These are phyloP conservation scores for Phyllotis vaccarum DNA, from an alignment of 2,797 vertebrate species.

Conservation along the genomic window DNA sequence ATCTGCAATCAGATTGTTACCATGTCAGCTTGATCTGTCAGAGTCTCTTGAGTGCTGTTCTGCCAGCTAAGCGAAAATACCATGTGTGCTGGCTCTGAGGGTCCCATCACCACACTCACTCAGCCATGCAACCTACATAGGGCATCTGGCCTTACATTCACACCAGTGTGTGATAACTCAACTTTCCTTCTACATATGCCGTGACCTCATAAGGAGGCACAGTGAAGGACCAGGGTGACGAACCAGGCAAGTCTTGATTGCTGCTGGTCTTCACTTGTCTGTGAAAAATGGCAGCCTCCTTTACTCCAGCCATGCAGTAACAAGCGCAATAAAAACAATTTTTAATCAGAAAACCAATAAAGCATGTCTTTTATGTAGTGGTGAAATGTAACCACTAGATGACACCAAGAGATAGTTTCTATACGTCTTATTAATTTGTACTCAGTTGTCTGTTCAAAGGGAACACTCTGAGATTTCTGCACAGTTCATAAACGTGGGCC, in stretches of 20 bases:
- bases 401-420: slow-evolving; percentile 96
- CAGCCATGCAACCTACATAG: slow-evolving; percentile 88
- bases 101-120: slow-evolving; percentile 88
- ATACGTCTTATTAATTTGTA: slow-evolving; percentile 87
- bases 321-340: slow-evolving; percentile 68
- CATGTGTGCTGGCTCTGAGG: slow-evolving; percentile 85
- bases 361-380: slow-evolving; percentile 91
- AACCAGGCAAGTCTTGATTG: slow-evolving; percentile 80
- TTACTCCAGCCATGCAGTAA: slow-evolving; percentile 82
- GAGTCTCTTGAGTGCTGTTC: slow-evolving; percentile 87
- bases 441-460: slow-evolving; percentile 80
- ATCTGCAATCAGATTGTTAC: slow-evolving; percentile 90
- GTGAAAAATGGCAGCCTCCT: slow-evolving; percentile 84
- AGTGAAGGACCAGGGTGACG: slow-evolving; percentile 84
- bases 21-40: slow-evolving; percentile 90
- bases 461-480: slow-evolving; percentile 86
- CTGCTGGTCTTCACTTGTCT: slow-evolving; percentile 82
- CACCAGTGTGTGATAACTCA: slow-evolving; percentile 86
- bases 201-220: slow-evolving; percentile 87
- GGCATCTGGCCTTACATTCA: slow-evolving; percentile 87
- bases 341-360: slow-evolving; percentile 64
- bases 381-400: slow-evolving; percentile 95
- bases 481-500: slow-evolving; percentile 86
- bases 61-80: slow-evolving; percentile 87
- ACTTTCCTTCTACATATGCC: slow-evolving; percentile 78